Conservation (phyloP, 2,888 invertebrate genomes). For the Ormia ochracea region DNA sequence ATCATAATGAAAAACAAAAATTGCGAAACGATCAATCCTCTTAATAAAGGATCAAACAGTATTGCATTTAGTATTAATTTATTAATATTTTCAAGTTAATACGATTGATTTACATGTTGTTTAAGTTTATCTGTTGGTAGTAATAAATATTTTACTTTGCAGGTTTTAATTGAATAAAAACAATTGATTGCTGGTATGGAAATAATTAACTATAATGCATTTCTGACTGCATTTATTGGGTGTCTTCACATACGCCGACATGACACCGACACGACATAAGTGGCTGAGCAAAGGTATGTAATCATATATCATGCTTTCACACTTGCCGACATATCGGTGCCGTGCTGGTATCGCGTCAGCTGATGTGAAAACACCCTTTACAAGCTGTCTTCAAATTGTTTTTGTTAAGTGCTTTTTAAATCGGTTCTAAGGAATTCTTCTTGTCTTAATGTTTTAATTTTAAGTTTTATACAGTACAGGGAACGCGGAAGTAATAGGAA, state of each 20-base stretch:
- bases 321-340: too few relatives aligned
- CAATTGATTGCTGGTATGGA: background rate
- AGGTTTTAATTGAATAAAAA: background rate
- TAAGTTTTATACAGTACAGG: slow-evolving; percentile 39
- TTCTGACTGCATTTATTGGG: too few relatives aligned
- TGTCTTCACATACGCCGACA: too few relatives aligned
- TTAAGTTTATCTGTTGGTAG: background rate
- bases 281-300: too few relatives aligned
- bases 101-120: background rate
- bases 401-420: background rate
- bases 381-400: slow-evolving; percentile 31
- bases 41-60: slow-evolving; percentile 19
- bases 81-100: background rate
- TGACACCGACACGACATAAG: too few relatives aligned
- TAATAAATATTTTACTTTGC: background rate
- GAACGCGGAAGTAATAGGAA: slow-evolving; percentile 38
- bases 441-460: slow-evolving; percentile 21
- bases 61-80: slow-evolving; percentile 11
- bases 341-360: too few relatives aligned
- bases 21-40: too few relatives aligned
- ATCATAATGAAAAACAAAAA: slow-evolving; percentile 37
- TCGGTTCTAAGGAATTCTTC: background rate
- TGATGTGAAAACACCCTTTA: too few relatives aligned
- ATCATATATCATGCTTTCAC: too few relatives aligned
- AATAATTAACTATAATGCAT: background rate